phyloP scores from a whole-genome alignment of 2,113 vertebrate genomes.

The Diphyllodes magnificus region DNA sequence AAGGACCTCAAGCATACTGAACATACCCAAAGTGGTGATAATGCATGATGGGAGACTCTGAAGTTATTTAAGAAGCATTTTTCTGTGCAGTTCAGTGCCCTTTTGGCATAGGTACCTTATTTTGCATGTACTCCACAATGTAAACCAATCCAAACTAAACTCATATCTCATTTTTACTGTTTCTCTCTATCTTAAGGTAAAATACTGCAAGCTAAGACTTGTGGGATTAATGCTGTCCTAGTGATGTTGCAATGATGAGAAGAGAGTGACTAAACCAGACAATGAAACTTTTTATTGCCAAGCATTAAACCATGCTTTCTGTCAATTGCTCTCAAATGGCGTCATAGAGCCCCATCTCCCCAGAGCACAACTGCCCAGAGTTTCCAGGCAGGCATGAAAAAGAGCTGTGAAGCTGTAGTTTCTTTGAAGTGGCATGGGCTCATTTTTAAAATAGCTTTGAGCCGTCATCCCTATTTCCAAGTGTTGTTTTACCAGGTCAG shows the following conservation, averaged over 20 bases:
- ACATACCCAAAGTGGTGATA: background rate
- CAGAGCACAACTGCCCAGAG: background rate
- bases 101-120: background rate
- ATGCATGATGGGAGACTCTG: background rate
- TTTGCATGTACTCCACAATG: background rate
- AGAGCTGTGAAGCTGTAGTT: background rate
- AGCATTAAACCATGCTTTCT: background rate
- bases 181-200: background rate
- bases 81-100: background rate
- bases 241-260: background rate
- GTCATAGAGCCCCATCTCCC: background rate
- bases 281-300: background rate
- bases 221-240: background rate
- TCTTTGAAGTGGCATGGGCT: background rate
- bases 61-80: background rate
- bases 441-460: background rate
- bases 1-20: background rate
- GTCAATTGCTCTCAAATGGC: background rate
- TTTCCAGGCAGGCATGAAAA: slow-evolving; percentile 7
- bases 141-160: background rate
- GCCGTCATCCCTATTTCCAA: background rate
- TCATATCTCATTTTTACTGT: background rate
- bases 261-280: background rate
- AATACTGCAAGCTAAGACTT: background rate
- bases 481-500: background rate